Base-by-base conservation (phyloP, 2,888 invertebrate species). In the Drosophila bunnanda region DNA sequence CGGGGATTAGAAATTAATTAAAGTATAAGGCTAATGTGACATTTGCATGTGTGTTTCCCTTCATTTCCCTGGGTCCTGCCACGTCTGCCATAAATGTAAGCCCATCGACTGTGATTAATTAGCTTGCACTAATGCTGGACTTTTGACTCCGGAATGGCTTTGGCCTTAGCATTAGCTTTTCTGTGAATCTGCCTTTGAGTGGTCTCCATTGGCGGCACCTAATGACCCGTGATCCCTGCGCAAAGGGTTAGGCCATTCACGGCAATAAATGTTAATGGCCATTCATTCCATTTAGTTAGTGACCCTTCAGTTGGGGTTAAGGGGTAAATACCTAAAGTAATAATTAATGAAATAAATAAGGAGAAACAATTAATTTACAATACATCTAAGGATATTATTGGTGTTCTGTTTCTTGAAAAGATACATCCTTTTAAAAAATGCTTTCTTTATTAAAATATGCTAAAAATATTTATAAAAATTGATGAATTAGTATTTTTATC, bases 1-100 rank as follows among this genome's bases (percentile, higher is more conserved):
- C 55, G 69, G 58, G 84, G 83, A 84, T 86, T 86, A 79, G 79
- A 84, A 82, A 85, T 82, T 84, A 85, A 85, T 85, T 86, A 77
- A 82, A 80, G 66, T 84, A 81, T 86, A 68, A 71, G 66, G 68
- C 71, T 62, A 55, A 70, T 81, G 56, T 58, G 80, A 65, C 84
- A 83, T 73, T 58, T 75, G 77, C 78, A 76, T 78, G 50, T 56
- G 53, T 56, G 61, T 68, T 34, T 71, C 41, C 36, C 39, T 22
- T 41, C 46, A 53, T 38, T 32, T 53, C 28, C 48, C 34, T 52
- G 15, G 32, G 2, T 32, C 32, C 32, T 20, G 43, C 15, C 22
- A 50, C 13, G 36, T 44, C 13, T 50, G 44, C 67, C 55, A 73
- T 77, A 78, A 78, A 71, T 80, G 79, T 66, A 71, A 66, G 54